Evolutionary conservation across 2,113 vertebrate genomes (phyloP).

Genomic region (Artemisiospiza belli): DNA sequence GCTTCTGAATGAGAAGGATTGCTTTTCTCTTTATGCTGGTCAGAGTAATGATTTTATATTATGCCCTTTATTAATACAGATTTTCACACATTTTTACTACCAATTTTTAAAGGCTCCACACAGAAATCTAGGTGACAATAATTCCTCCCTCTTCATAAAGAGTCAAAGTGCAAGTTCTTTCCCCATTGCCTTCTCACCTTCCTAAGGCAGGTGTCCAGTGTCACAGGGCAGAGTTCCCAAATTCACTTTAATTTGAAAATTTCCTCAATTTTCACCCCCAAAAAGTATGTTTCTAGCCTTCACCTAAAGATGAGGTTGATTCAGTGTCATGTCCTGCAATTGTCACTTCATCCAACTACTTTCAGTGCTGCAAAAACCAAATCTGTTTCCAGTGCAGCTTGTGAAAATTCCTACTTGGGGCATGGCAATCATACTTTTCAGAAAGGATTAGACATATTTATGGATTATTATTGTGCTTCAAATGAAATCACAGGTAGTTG

Average conservation of each 20-base stretch:
- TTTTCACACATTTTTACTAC: background rate
- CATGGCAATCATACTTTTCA: background rate
- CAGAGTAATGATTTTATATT: background rate
- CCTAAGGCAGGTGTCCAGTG: background rate
- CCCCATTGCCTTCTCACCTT: accelerated
- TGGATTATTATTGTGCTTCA: background rate
- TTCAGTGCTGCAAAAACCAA: background rate
- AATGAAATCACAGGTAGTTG: background rate
- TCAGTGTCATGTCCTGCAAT: background rate
- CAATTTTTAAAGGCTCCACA: background rate
- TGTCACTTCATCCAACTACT: background rate
- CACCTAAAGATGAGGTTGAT: background rate
- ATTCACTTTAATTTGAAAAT: background rate
- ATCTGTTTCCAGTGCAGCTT: background rate
- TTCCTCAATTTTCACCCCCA: background rate
- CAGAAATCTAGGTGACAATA: background rate
- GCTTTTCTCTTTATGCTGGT: background rate
- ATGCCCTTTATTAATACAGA: background rate
- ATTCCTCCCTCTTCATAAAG: background rate
- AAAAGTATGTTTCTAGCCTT: background rate
- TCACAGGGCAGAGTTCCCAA: background rate
- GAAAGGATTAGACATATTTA: background rate
- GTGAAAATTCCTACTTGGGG: background rate
- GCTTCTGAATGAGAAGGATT: background rate
- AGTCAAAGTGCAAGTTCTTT: background rate